Conservation (phyloP, 2,888 invertebrate species). For the Trypoxylon attenuatum region DNA sequence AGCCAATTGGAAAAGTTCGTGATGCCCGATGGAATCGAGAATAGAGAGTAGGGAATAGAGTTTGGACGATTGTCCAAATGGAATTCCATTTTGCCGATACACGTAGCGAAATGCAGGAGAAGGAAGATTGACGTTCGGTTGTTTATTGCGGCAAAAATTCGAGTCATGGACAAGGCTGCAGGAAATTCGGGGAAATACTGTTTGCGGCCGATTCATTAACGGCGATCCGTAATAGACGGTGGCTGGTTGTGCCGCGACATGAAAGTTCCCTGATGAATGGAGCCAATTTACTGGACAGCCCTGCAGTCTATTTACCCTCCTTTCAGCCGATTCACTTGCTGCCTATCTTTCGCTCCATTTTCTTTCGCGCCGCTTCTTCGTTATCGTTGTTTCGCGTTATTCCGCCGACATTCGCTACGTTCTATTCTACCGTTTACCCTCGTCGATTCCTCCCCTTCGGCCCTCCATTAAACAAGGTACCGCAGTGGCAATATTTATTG, state of each 20-base stretch:
- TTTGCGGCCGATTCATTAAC: slow-evolving; percentile 41
- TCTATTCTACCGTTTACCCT: no score
- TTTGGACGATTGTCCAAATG: no score
- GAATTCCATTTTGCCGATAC: no score
- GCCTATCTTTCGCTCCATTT: slow-evolving; percentile 31
- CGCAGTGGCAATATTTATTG: no score
- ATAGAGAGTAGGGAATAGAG: no score
- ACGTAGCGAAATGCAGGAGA: no score
- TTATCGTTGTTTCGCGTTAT: not conserved
- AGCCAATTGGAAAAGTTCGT: no score
- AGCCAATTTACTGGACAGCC: slow-evolving; percentile 67
- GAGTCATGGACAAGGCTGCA: not conserved
- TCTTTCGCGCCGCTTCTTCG: slow-evolving; percentile 14
- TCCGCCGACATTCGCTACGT: not conserved
- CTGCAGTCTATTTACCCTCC: slow-evolving; percentile 54
- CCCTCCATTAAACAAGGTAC: no score
- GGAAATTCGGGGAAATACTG: slow-evolving; percentile 14
- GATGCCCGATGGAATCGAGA: no score
- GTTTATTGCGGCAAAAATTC: not conserved
- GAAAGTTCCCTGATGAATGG: slow-evolving; percentile 63
- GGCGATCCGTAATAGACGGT: slow-evolving; percentile 31
- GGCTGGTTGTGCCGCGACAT: slow-evolving; percentile 47
- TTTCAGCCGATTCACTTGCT: slow-evolving; percentile 18
- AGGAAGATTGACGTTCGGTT: not conserved
- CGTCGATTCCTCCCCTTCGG: no score